phyloP scores from a whole-genome alignment of 2,888 invertebrate species.

The Spodoptera littoralis region DNA sequence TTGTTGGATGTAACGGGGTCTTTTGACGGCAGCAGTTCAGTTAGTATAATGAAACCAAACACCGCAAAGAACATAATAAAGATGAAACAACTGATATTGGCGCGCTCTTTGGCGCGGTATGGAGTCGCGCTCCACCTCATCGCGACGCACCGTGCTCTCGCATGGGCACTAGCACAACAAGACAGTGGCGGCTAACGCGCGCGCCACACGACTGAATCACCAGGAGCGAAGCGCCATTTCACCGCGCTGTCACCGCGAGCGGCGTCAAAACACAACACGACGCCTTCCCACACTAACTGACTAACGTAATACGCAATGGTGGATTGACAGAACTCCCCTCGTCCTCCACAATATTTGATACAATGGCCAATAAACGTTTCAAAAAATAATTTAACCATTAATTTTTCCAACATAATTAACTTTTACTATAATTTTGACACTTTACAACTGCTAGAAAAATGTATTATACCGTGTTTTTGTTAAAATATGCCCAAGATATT shows the following conservation, averaged over 20 bases:
- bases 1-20: constrained; percentile 88
- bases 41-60: constrained; percentile 95
- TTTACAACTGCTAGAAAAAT: too few species aligned
- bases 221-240: constrained; percentile 68
- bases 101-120: constrained; percentile 92
- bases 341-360: too few species aligned
- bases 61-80: constrained; percentile 97
- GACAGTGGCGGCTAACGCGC: constrained; percentile 64
- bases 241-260: constrained; percentile 61
- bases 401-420: too few species aligned
- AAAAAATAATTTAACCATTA: too few species aligned
- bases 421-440: too few species aligned
- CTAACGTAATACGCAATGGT: constrained; percentile 58
- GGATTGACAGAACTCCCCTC: constrained; percentile 61
- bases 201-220: constrained; percentile 73
- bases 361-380: too few species aligned
- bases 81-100: constrained; percentile 96
- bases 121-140: constrained; percentile 87
- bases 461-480: too few species aligned
- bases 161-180: constrained; percentile 69
- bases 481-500: background rate
- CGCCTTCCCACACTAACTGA: constrained; percentile 61
- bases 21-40: constrained; percentile 92
- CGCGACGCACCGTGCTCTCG: constrained; percentile 67
- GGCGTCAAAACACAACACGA: constrained; percentile 71